These are phyloP conservation scores for Cerastoderma edule DNA, from an alignment of 2,888 invertebrate genomes.

Conservation along the genomic window DNA sequence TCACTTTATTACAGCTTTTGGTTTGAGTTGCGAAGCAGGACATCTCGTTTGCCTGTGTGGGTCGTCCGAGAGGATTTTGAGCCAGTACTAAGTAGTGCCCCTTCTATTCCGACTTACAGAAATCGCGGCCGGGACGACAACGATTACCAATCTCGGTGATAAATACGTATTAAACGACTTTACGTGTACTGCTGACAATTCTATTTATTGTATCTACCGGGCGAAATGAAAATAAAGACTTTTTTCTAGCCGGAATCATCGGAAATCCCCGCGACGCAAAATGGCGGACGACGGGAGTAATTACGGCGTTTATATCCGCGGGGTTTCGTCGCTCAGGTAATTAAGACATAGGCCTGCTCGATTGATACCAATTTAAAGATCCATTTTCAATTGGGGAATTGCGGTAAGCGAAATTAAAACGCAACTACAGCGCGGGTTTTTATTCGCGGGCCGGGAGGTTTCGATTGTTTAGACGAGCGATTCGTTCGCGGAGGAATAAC, in stretches of 20 bases:
- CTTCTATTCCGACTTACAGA: conserved; percentile 2
- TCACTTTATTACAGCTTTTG: too few species aligned
- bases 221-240: conserved; percentile 45
- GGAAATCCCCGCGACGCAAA: conserved; percentile 55
- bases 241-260: conserved; percentile 46
- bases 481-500: conserved; percentile 37
- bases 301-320: conserved; percentile 50
- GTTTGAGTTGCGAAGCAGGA: too few species aligned
- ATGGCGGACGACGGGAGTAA: conserved; percentile 52
- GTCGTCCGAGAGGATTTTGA: too few species aligned
- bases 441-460: conserved; percentile 48
- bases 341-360: conserved; percentile 46
- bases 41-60: too few species aligned
- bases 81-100: too few species aligned
- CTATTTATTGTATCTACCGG: conserved; percentile 51
- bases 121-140: conserved; percentile 8
- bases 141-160: conserved; percentile 17
- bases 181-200: conserved; percentile 44
- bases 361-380: conserved; percentile 58
- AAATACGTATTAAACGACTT: conserved; percentile 51
- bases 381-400: conserved; percentile 50
- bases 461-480: conserved; percentile 36
- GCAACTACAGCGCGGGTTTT: conserved; percentile 46
- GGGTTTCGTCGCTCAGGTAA: conserved; percentile 37
- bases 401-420: conserved; percentile 54